Base-by-base conservation (phyloP, 1,140 invertebrate species). In the Halesus radiatus region DNA sequence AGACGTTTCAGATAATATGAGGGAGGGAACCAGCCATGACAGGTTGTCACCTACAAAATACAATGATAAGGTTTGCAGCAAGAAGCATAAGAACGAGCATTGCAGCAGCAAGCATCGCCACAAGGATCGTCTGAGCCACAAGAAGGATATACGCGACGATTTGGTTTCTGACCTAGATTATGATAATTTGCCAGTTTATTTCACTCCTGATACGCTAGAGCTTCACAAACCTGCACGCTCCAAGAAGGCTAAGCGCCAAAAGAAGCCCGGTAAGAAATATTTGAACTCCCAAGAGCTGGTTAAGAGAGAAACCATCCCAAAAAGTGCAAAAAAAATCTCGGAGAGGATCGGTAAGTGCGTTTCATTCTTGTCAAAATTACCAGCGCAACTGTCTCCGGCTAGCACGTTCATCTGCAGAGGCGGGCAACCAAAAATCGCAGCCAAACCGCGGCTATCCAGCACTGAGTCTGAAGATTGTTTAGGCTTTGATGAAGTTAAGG, bases 401-500 rank as follows among this genome's bases (percentile, higher is more conserved):
- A 8, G 10, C 4, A 76, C 60, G 6, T 29, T 68, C 20, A 10
- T 68, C 7, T 78, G 76, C 18, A 23, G 72, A 20, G 70, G 50
- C n/a, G 6, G 8, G 15, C 26, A 56, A 7, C 26, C 20, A 56
- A 16, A 29, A 23, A n/a, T 6, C 13, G 13, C 13, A 23, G 23
- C 3, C 29, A 37, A 23, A 62, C 16, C 45, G 4, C 66, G 62
- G 15, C 10, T 45, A 1, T 73, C 78, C 5, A 60, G 78, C 32
- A n/a, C 68, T 7, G 68, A 62, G 45, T 56, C 78, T 0, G 78
- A 58, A 29, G 78, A 72, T 13, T 73, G 66, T 52, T 3, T 37
- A 0, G 68, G 50, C 16, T 80, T 78, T 32, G 70, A 83, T 20
- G 81, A 80, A 66, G 64, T 80, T 0, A 80, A 74, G n/a, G 80